Evolutionary conservation across 2,113 vertebrate species (phyloP).

Genomic region (Sigmodon hispidus): DNA sequence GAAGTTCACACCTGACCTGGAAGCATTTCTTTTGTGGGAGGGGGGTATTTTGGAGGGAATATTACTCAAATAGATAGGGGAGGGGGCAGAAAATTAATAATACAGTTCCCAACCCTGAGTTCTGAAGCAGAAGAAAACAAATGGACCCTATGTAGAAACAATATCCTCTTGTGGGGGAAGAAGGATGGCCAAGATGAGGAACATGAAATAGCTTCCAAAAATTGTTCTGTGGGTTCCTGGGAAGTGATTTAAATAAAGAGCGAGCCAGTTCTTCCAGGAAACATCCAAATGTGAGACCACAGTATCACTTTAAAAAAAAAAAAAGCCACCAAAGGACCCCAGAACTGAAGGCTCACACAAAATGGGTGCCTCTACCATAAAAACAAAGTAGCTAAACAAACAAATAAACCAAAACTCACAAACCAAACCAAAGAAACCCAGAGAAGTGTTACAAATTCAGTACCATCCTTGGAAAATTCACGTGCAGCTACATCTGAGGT

Average conservation of each 20-base stretch:
- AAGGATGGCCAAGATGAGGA: not conserved
- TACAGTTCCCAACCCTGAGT: conserved; percentile 21
- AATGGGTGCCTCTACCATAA: conserved; percentile 74
- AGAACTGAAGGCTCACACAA: conserved; percentile 77
- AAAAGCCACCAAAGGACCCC: conserved; percentile 80
- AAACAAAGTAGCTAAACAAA: conserved; percentile 70
- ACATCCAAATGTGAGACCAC: conserved; percentile 79
- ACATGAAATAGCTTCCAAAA: rapidly evolving
- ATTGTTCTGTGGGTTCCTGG: not conserved
- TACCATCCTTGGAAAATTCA: conserved; percentile 13
- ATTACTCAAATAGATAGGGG: not conserved
- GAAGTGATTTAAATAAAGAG: conserved; percentile 61
- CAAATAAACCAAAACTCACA: conserved; percentile 75
- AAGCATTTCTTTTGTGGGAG: not conserved
- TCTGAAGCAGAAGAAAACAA: conserved; percentile 46
- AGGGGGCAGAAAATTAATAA: not conserved
- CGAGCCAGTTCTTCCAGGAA: conserved; percentile 72
- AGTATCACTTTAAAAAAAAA: conserved; percentile 67
- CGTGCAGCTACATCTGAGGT: not conserved
- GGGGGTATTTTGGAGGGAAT: not conserved
- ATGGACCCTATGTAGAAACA: conserved; percentile 12
- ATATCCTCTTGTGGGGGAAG: not conserved
- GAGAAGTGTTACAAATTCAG: conserved; percentile 1
- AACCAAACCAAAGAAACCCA: conserved; percentile 2
- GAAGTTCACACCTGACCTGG: conserved; percentile 25